Conservation (phyloP, 2,888 invertebrate species). For the Fragum fragum region DNA sequence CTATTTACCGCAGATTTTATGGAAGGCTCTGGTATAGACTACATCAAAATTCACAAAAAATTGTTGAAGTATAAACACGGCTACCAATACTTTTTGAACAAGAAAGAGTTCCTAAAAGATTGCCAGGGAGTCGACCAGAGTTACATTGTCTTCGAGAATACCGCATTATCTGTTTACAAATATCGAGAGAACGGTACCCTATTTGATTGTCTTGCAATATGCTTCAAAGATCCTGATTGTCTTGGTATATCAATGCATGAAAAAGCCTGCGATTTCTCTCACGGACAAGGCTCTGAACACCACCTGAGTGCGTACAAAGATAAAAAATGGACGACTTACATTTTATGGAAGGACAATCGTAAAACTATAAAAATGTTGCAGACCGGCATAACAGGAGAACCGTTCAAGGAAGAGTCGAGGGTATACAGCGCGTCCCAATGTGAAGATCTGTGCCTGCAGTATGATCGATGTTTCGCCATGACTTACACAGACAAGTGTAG, state of each 20-base stretch:
- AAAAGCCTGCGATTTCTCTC: background rate
- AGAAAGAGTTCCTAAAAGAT: background rate
- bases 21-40: slow-evolving; percentile 29
- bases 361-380: background rate
- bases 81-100: slow-evolving; percentile 28
- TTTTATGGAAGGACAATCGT: background rate
- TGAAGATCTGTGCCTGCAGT: background rate
- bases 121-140: background rate
- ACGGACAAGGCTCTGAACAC: background rate
- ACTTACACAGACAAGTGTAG: background rate
- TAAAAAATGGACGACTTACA: background rate
- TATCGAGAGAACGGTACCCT: background rate
- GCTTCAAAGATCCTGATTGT: slow-evolving; percentile 13
- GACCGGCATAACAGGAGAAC: background rate
- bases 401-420: background rate
- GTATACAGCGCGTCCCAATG: background rate
- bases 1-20: slow-evolving; percentile 48
- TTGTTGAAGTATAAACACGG: slow-evolving; percentile 17
- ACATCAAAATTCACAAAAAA: slow-evolving; percentile 19
- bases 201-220: slow-evolving; percentile 8
- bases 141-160: background rate
- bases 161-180: background rate
- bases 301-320: background rate
- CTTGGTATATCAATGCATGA: background rate
- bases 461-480: slow-evolving; percentile 7